Evolutionary conservation across 2,797 vertebrate species (phyloP), one percentile per base, ranked within the genome.

Genomic region (Microcaecilia unicolor): DNA sequence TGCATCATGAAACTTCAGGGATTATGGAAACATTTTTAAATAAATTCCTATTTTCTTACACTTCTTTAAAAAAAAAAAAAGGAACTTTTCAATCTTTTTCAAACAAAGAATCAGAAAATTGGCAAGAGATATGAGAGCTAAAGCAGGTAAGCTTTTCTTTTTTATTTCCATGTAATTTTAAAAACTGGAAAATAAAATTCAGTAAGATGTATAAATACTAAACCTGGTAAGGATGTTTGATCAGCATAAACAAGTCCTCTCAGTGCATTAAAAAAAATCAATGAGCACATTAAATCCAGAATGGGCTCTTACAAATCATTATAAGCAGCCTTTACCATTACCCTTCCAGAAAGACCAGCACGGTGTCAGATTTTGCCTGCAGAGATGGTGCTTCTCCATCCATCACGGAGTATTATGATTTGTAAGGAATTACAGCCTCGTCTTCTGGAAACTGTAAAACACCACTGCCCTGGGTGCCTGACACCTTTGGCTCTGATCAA

Each of bases 161-260:
- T n/a, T n/a, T n/a, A n/a, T n/a, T n/a, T n/a, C n/a, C n/a, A n/a
- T n/a, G n/a, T n/a, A n/a, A n/a, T n/a, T n/a, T n/a, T n/a, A n/a
- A n/a, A n/a, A n/a, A n/a, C n/a, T n/a, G n/a, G n/a, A n/a, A n/a
- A n/a, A n/a, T n/a, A n/a, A n/a, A n/a, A n/a, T n/a, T n/a, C n/a
- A n/a, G n/a, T n/a, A n/a, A n/a, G n/a, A n/a, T n/a, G 2, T 18
- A 42, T 51, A 42, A 34, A 29, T 54, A 51, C 64, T 48, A n/a
- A n/a, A n/a, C n/a, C n/a, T n/a, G n/a, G n/a, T n/a, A n/a, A n/a
- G n/a, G n/a, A n/a, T n/a, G n/a, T n/a, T n/a, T n/a, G n/a, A n/a
- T n/a, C n/a, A n/a, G n/a, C n/a, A n/a, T n/a, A n/a, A n/a, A 46
- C 35, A 44, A 55, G 42, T 39, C 30, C 9, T 41, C 30, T 24